These are phyloP conservation scores for Frankliniella intonsa DNA, from an alignment of 2,888 invertebrate species.

Conservation along the genomic window DNA sequence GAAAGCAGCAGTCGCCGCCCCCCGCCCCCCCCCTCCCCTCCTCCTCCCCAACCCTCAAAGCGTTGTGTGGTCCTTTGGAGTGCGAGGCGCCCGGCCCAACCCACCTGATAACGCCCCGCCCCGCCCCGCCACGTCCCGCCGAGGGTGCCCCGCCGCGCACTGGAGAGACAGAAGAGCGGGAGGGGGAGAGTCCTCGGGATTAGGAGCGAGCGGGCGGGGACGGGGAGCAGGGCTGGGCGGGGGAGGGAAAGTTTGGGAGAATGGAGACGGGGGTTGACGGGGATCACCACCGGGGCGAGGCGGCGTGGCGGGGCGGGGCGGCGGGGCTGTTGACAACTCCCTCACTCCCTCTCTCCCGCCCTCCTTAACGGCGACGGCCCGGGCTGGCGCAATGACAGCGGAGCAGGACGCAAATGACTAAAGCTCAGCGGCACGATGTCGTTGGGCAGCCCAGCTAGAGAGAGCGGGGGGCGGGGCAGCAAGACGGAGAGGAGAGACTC, in stretches of 20 bases:
- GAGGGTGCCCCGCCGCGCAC: no score
- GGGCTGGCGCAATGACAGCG: background rate
- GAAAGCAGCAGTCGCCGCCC: slow-evolving; percentile 10
- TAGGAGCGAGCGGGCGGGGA: background rate
- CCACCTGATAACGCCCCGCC: background rate
- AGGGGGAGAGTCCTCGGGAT: background rate
- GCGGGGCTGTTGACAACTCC: background rate
- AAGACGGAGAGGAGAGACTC: background rate
- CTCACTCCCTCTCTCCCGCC: background rate
- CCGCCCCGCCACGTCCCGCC: background rate
- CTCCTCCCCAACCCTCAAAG: background rate
- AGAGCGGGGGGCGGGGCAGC: background rate
- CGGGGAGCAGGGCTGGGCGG: background rate
- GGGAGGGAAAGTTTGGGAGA: background rate
- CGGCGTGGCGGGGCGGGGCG: background rate
- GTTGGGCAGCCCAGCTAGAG: background rate
- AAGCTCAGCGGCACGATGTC: background rate
- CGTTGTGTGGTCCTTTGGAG: background rate
- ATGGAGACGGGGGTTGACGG: background rate
- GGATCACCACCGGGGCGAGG: background rate
- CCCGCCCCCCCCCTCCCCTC: background rate
- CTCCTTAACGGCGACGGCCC: background rate
- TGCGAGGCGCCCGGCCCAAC: no score
- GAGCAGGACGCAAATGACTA: background rate
- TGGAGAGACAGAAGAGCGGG: background rate